These are phyloP conservation scores for Acanthurus lineatus DNA, from an alignment of 2,797 vertebrate species.

Conservation along the genomic window DNA sequence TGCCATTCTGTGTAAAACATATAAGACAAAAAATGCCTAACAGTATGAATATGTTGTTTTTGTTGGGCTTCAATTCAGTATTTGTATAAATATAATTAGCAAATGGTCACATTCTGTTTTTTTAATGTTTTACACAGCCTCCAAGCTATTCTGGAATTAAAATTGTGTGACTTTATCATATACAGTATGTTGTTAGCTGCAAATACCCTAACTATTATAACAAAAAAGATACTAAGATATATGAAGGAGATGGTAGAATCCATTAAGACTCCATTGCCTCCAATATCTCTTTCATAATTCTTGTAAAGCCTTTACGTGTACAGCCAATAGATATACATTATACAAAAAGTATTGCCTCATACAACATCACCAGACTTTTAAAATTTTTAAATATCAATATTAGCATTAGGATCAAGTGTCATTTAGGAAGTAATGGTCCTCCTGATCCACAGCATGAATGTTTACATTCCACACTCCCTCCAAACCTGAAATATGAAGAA, in stretches of 20 bases:
- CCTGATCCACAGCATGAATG: background rate
- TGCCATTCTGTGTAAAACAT: no score
- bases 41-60: no score
- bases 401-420: background rate
- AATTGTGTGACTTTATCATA: no score
- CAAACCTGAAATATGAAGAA: conserved; percentile 75
- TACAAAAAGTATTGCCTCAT: background rate
- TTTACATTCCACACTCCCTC: conserved; percentile 72
- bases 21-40: no score
- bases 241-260: background rate
- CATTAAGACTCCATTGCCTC: background rate
- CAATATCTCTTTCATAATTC: background rate
- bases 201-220: no score
- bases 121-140: no score
- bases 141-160: no score
- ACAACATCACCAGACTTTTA: background rate
- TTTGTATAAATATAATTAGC: no score
- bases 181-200: no score
- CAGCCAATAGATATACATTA: background rate
- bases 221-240: background rate
- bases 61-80: no score
- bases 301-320: background rate
- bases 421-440: background rate
- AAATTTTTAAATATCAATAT: background rate
- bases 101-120: no score